A percentile compares a stretch with the other conserved stretches of the same genome.
Evolutionary conservation across 1,140 invertebrate species (phyloP).

Genomic region (Drosophila gunungcola): DNA sequence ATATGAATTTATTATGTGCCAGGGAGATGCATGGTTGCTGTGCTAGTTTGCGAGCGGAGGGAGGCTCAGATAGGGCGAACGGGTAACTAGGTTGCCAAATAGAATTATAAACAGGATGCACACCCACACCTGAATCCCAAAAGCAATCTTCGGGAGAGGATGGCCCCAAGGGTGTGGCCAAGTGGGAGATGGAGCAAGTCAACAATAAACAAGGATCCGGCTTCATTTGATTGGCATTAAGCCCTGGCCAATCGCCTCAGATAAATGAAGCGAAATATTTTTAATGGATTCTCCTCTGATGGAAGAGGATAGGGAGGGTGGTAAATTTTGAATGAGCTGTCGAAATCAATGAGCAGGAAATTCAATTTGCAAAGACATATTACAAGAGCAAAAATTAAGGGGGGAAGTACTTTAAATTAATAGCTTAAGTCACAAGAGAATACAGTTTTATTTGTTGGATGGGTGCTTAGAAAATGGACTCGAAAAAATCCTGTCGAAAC

Average conservation of each 20-base stretch:
- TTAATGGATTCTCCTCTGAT: conserved; percentile 30
- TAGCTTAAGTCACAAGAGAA: too few relatives aligned
- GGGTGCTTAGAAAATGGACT: too few relatives aligned
- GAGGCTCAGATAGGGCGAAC: not conserved
- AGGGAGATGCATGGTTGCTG: conserved; percentile 25
- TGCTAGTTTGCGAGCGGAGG: conserved; percentile 23
- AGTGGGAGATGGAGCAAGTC: conserved; percentile 32
- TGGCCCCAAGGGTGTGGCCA: conserved; percentile 29
- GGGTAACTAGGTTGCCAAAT: conserved; percentile 40
- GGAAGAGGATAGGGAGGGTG: not conserved
- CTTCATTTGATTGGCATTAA: conserved; percentile 58
- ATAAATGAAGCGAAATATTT: conserved; percentile 60
- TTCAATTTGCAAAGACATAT: not conserved
- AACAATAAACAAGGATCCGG: conserved; percentile 48
- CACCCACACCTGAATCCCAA: conserved; percentile 18
- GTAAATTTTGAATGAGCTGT: conserved; percentile 6
- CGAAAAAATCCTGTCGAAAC: too few relatives aligned
- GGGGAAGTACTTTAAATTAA: too few relatives aligned
- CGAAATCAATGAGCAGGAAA: conserved; percentile 22
- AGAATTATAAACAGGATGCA: conserved; percentile 40
- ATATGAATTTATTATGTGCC: conserved; percentile 78
- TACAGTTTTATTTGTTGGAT: not conserved
- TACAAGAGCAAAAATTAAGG: not conserved
- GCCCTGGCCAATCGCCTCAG: conserved; percentile 43
- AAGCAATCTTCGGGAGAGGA: conserved; percentile 29